Base-by-base conservation (phyloP, 2,113 vertebrate species). In the Hippocampus comes region DNA sequence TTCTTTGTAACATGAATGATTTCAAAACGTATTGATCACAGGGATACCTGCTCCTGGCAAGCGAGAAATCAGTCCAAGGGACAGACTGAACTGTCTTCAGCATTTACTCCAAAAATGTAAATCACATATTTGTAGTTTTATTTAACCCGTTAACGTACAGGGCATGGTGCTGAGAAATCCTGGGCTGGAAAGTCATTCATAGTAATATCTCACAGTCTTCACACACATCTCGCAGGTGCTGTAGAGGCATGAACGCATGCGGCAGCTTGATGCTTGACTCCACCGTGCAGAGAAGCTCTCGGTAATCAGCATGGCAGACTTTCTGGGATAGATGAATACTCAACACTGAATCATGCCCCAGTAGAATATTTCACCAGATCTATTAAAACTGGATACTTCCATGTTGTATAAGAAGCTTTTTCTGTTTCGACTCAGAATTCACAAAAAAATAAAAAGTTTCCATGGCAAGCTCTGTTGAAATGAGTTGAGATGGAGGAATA, bases 281-380 rank as follows among this genome's bases (percentile, higher is more conserved):
- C 61, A 68, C 25, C 23, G 75, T 57, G 68, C 77, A 68, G 27
- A 59, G 42, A 38, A 73, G 79, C 80, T 70, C 66, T 73, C 42
- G 9, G 42, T 43, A 43, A 84, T 79, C 34, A 82, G 70, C 41
- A 67, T 82, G 81, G 84, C 82, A 86, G 76, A 68, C 63, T 76
- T 71, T 73, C 69, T 75, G 75, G 46, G 73, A 77, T 64, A 68
- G 71, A 66, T 75, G 72, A 61, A 67, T 34, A 63, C 42, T 43
- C 9, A 43, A 43, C 42, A 43, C 46, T 68, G 61, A 63, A 59
- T 70, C 75, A 74, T 74, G 70, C 34, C 73, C 46, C 27, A 51
- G 25, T n/a, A 60, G 75, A 77, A 53, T 46, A 79, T 77, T 67
- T 76, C 69, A 66, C 49, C 64, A 67, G 34, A 74, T 64, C 71